A percentile compares a stretch with the other conserved stretches of the same genome.
Evolutionary conservation across 2,797 vertebrate species (phyloP).

Genomic region (Enteromius treurensis): DNA sequence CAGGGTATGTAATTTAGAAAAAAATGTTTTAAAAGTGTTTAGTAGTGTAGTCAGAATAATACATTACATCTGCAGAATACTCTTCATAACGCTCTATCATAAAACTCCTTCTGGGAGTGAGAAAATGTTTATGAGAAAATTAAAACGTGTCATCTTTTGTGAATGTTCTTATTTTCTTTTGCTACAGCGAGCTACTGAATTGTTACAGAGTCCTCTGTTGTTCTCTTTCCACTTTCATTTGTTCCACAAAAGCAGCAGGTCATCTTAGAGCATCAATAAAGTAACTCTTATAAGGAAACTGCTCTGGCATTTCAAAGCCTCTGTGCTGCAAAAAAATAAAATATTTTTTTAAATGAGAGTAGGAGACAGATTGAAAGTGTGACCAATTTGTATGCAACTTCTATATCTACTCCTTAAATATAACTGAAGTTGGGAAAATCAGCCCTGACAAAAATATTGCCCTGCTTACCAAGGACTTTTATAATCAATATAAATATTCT

Average conservation of each 20-base stretch:
- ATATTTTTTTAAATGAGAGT: background rate
- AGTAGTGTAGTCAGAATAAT: background rate
- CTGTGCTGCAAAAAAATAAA: constrained; percentile 48
- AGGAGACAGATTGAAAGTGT: constrained; percentile 4
- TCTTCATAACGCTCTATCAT: background rate
- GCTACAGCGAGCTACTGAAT: background rate
- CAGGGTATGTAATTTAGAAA: constrained; percentile 79
- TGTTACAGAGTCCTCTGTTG: background rate
- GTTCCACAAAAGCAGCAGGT: background rate
- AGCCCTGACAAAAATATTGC: background rate
- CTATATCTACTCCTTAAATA: background rate
- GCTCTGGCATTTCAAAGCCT: constrained; percentile 52
- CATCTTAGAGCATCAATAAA: constrained; percentile 39
- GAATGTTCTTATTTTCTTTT: no score
- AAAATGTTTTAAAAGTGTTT: background rate
- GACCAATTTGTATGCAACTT: background rate
- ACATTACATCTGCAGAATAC: background rate
- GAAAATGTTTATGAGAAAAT: background rate
- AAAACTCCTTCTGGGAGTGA: background rate
- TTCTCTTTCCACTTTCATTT: background rate
- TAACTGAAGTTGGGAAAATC: constrained; percentile 1
- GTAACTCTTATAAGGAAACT: constrained; percentile 44
- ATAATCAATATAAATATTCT: constrained; percentile 3
- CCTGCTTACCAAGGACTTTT: background rate
- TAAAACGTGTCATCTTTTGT: background rate